A percentile compares a stretch with the other conserved stretches of the same genome.
phyloP scores from a whole-genome alignment of 30 jellyfish, hydroid and myxozoan species.

The Clytia hemisphaerica region DNA sequence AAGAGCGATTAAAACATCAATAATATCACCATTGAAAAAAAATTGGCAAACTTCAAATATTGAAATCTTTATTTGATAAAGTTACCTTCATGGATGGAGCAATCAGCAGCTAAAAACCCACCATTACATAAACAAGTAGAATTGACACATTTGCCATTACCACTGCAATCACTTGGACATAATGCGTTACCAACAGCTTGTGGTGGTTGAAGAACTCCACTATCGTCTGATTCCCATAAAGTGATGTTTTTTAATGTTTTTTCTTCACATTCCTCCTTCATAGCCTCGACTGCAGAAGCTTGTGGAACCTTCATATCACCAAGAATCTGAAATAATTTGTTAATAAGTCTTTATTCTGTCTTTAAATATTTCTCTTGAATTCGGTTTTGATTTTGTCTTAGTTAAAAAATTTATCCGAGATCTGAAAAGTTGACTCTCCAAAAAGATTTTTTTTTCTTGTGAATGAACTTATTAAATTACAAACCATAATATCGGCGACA shows the following conservation, averaged over 20 bases:
- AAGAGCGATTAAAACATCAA: too few species aligned
- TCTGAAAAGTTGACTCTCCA: neutral
- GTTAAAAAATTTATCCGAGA: too few species aligned
- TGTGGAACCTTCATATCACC: conserved; percentile 17
- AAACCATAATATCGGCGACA: conserved; percentile 48
- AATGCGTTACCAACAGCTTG: conserved; percentile 37
- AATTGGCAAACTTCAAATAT: too few species aligned
- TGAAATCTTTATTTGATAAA: too few species aligned
- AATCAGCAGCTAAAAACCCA: conserved; percentile 35
- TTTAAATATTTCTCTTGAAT: neutral
- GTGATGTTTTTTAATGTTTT: conserved; percentile 13
- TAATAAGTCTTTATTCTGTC: neutral
- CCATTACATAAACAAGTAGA: conserved; percentile 43
- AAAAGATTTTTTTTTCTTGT: neutral
- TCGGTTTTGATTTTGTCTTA: too few species aligned
- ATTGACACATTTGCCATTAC: conserved; percentile 42
- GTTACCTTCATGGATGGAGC: conserved; percentile 31
- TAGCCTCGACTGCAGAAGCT: conserved; percentile 34
- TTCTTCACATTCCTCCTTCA: conserved; percentile 51
- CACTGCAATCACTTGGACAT: conserved; percentile 69
- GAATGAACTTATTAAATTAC: neutral
- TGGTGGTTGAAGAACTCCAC: conserved; percentile 42
- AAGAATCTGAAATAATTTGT: neutral
- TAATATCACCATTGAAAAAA: too few species aligned
- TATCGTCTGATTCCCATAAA: conserved; percentile 38